Conservation (phyloP, 2,797 vertebrate species). For the Anabacerthia variegaticeps region DNA sequence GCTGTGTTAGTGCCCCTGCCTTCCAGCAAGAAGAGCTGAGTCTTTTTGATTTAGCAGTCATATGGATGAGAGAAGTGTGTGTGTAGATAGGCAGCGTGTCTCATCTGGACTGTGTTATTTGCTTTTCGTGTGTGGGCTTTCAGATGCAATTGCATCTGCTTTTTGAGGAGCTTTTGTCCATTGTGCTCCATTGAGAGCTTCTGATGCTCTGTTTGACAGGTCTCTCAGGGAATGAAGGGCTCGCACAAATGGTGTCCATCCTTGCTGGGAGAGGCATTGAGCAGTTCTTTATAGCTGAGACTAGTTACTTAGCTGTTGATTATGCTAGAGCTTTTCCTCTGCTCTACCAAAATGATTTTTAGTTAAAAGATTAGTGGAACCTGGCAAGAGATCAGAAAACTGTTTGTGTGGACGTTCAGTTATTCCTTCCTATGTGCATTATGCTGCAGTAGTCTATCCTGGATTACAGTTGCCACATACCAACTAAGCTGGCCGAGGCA, state of each 20-base stretch:
- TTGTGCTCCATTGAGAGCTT: neutral
- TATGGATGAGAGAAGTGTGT: neutral
- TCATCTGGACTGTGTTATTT: neutral
- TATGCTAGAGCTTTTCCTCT: neutral
- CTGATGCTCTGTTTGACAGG: neutral
- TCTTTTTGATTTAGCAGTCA: neutral
- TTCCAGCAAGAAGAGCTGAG: neutral
- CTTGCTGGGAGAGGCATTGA: neutral
- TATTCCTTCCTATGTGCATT: neutral
- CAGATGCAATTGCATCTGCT: neutral
- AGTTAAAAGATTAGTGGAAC: neutral
- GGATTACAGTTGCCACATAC: neutral
- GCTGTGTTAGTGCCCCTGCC: neutral
- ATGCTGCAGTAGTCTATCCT: neutral
- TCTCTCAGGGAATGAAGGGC: neutral
- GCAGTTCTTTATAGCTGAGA: neutral
- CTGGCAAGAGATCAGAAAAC: neutral
- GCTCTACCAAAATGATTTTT: neutral
- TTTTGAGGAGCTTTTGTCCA: neutral
- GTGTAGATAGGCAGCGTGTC: neutral
- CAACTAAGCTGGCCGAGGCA: neutral
- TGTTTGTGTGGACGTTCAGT: neutral
- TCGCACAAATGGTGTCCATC: neutral
- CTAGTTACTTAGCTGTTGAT: neutral
- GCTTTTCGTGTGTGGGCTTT: neutral